These are phyloP conservation scores for Perizoma affinitatum DNA, from an alignment of 2,888 invertebrate species.

Conservation along the genomic window DNA sequence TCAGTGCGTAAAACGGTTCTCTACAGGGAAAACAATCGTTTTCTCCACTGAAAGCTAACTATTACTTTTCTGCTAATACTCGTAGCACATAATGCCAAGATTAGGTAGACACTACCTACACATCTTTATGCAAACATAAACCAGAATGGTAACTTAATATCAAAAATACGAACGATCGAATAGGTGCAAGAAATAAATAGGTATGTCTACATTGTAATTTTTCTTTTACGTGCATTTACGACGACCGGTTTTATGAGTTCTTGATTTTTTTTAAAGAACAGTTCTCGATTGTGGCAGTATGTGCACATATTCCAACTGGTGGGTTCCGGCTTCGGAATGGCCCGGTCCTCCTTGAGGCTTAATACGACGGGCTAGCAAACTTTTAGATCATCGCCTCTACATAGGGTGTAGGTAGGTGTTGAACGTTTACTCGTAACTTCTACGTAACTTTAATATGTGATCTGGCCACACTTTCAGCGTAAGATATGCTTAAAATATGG, in stretches of 20 bases:
- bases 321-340: conserved; percentile 79
- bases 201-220: conserved; percentile 35
- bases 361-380: conserved; percentile 65
- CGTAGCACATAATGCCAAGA: too few species aligned
- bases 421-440: conserved; percentile 43
- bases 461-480: too few species aligned
- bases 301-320: conserved; percentile 60
- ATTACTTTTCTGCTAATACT: too few species aligned
- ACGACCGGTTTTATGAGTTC: conserved; percentile 36
- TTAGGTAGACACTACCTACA: too few species aligned
- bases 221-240: conserved; percentile 35
- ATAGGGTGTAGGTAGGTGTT: conserved; percentile 33
- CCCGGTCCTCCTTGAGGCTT: conserved; percentile 79
- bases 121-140: neutral
- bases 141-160: conserved; percentile 14
- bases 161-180: conserved; percentile 20
- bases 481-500: too few species aligned
- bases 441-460: conserved; percentile 24
- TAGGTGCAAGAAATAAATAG: conserved; percentile 35
- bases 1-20: too few species aligned
- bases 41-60: too few species aligned
- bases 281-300: conserved; percentile 48
- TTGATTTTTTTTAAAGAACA: conserved; percentile 45
- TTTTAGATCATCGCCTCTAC: conserved; percentile 68
- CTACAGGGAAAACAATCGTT: too few species aligned